phyloP scores from a whole-genome alignment of 2,888 invertebrate genomes.

The Megalurothrips usitatus region DNA sequence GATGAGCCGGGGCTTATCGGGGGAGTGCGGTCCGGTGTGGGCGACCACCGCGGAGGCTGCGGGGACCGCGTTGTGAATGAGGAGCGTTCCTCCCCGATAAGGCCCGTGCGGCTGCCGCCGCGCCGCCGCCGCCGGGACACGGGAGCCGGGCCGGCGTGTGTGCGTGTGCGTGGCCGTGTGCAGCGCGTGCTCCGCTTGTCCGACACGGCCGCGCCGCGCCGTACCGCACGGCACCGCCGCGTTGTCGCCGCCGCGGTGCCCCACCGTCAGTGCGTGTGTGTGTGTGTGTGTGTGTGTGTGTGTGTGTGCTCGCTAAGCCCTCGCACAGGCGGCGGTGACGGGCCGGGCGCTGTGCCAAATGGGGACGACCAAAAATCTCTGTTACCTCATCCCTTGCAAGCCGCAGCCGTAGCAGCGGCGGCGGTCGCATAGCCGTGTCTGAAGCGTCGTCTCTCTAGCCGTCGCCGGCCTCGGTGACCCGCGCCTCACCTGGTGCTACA shows the following conservation, averaged over 20 bases:
- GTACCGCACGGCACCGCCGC: not conserved
- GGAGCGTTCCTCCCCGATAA: not conserved
- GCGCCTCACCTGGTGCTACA: not conserved
- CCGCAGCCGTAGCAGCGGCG: not conserved
- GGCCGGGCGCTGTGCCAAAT: slow-evolving; percentile 18
- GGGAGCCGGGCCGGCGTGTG: not conserved
- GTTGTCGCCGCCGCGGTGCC: not conserved
- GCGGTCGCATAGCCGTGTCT: not conserved
- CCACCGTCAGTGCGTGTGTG: too few relatives aligned
- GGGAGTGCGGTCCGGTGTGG: not conserved
- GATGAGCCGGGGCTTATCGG: too few relatives aligned
- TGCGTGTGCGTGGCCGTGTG: not conserved
- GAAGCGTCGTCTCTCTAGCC: not conserved
- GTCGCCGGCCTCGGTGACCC: not conserved
- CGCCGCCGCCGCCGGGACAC: not conserved
- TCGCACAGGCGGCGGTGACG: not conserved
- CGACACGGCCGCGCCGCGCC: not conserved
- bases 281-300: too few relatives aligned
- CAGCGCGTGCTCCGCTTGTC: not conserved
- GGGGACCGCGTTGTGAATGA: not conserved
- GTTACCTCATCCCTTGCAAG: not conserved
- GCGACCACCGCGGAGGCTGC: not conserved
- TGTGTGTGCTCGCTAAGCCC: not conserved
- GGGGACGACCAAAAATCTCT: not conserved
- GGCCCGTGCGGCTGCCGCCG: not conserved